These are phyloP conservation scores for Echinops telfairi DNA, from an alignment of 2,113 vertebrate species.

Conservation along the genomic window DNA sequence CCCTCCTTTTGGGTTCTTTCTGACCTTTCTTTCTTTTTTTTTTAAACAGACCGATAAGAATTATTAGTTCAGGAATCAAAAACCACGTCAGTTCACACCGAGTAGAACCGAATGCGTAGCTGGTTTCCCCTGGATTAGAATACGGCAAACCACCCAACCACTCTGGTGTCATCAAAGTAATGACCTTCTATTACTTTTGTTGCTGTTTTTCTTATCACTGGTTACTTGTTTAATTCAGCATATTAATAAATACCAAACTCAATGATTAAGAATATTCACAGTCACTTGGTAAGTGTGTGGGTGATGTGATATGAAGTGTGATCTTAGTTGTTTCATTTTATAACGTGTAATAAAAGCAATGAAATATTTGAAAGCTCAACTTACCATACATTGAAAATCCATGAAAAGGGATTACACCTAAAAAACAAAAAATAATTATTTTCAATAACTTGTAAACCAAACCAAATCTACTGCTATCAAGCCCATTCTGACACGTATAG, in stretches of 20 bases:
- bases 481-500: too few relatives aligned
- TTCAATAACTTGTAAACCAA: slow-evolving; percentile 49
- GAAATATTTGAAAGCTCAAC: slow-evolving; percentile 80
- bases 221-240: slow-evolving; percentile 23
- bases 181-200: background rate
- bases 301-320: slow-evolving; percentile 26
- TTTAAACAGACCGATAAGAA: slow-evolving; percentile 8
- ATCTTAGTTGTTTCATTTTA: slow-evolving; percentile 49
- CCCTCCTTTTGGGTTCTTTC: slow-evolving; percentile 5
- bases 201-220: background rate
- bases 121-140: slow-evolving; percentile 3
- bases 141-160: background rate
- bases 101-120: background rate
- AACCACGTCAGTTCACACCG: background rate
- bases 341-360: slow-evolving; percentile 40
- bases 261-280: slow-evolving; percentile 52
- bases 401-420: slow-evolving; percentile 98
- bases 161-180: slow-evolving; percentile 36
- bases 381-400: slow-evolving; percentile 99
- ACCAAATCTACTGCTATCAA: too few relatives aligned
- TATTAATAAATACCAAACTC: slow-evolving; percentile 37
- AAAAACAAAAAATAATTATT: slow-evolving; percentile 65
- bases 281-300: slow-evolving; percentile 37
- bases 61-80: slow-evolving; percentile 30
- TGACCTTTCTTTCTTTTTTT: background rate